Evolutionary conservation across 1,140 invertebrate genomes (phyloP).

Genomic region (Drosophila tsacasi): DNA sequence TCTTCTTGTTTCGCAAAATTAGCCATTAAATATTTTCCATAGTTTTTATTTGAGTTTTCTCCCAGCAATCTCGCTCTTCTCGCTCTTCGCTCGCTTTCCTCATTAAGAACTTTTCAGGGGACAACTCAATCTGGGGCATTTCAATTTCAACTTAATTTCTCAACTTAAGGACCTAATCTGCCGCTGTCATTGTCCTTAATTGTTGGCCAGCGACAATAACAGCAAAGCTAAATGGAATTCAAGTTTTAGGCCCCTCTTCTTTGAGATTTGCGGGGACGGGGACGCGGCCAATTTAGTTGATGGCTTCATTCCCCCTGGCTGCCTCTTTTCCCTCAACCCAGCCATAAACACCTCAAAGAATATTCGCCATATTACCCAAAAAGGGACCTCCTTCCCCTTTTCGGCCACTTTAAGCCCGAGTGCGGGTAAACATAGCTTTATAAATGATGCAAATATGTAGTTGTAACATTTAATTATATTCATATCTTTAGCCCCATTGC

Average conservation of each 20-base stretch:
- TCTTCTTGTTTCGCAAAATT: constrained; percentile 1
- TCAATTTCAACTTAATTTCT: constrained; percentile 77
- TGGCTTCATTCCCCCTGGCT: constrained; percentile 59
- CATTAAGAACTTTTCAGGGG: constrained; percentile 49
- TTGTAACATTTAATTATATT: constrained; percentile 84
- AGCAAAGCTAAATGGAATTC: constrained; percentile 57
- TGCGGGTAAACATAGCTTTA: constrained; percentile 57
- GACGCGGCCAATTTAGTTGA: constrained; percentile 72
- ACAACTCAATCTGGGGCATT: constrained; percentile 59
- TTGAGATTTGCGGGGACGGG: constrained; percentile 10
- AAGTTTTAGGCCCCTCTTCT: constrained; percentile 53
- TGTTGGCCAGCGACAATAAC: constrained; percentile 69
- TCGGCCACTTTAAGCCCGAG: constrained; percentile 1
- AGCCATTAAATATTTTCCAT: constrained; percentile 24
- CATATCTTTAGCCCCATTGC: constrained; percentile 78
- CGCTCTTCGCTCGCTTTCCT: constrained; percentile 12
- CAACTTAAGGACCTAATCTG: constrained; percentile 76
- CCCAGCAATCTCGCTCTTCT: constrained; percentile 1
- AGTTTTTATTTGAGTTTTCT: constrained; percentile 48
- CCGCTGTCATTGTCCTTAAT: constrained; percentile 75
- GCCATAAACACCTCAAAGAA: constrained; percentile 65
- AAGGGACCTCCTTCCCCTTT: constrained; percentile 4
- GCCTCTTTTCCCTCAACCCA: neutral
- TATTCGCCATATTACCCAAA: constrained; percentile 11
- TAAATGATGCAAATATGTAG: constrained; percentile 78